Evolutionary conservation across 1,140 invertebrate species (phyloP), one percentile per base, ranked within the genome.

Genomic region (Melanaphis sacchari): DNA sequence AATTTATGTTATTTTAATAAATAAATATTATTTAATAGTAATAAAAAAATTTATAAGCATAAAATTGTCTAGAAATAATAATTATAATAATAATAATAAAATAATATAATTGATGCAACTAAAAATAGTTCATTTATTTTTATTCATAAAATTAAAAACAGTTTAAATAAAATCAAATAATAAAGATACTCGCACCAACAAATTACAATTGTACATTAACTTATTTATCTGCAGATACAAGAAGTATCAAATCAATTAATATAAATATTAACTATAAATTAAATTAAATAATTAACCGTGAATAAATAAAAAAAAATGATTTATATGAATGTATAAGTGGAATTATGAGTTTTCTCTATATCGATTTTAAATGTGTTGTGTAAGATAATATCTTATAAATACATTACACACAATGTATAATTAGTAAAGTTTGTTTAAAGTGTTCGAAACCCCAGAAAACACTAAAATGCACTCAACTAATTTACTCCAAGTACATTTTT

Each of bases 371-470:
- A 76, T n/a, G n/a, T n/a, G 59, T 76, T n/a, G n/a, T 36, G 59
- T n/a, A 76, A n/a, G 59, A n/a, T n/a, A 76, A 76, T 76, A 76
- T 76, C n/a, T 76, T 76, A 31, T 59, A 59, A 18, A 76, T 76
- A 76, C 59, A 76, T 76, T 76, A 76, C 31, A 76, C 15, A 6
- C 31, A n/a, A 4, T 76, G n/a, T 76, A 76, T 76, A 76, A 76
- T 76, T 76, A 76, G 59, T 76, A 76, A 76, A 76, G 59, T 76
- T 76, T 76, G 59, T 76, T 76, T 76, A 76, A 76, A 76, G 59
- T n/a, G 59, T 76, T 76, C 18, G 59, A 76, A 76, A n/a, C 59
- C 59, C 31, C 4, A 1, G n/a, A 15, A 76, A 76, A 76, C 59
- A 76, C 59, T 76, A 76, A 76, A 76, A 76, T 76, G 59, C 59